A percentile compares a stretch with the other conserved stretches of the same genome.
Conservation (phyloP, 2,888 invertebrate genomes). For the Oithona nana region DNA sequence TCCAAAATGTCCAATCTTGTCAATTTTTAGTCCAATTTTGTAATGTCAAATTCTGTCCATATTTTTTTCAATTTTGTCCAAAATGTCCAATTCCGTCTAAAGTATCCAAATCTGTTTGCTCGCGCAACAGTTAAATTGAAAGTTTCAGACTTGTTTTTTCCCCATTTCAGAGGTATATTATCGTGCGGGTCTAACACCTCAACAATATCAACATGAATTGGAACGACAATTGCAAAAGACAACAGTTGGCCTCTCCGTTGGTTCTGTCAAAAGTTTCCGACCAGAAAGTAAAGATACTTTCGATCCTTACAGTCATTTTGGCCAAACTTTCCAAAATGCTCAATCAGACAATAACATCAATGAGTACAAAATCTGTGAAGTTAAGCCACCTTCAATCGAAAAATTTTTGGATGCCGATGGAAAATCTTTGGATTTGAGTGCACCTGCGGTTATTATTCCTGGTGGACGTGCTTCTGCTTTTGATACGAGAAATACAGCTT, state of each 20-base stretch:
- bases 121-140: too few species aligned
- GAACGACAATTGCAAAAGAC: neutral
- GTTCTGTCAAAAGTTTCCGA: neutral
- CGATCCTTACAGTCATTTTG: conserved; percentile 3
- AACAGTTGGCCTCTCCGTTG: neutral
- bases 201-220: neutral
- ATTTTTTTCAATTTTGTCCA: too few species aligned
- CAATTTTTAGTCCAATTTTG: too few species aligned
- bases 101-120: too few species aligned
- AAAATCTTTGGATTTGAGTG: neutral
- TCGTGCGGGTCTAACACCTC: neutral
- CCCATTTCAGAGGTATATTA: conserved; percentile 1
- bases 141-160: too few species aligned
- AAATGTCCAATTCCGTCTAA: too few species aligned
- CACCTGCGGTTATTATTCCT: neutral
- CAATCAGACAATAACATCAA: conserved; percentile 19
- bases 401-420: conserved; percentile 19
- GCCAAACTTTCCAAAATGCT: neutral
- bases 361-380: conserved; percentile 24
- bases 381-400: conserved; percentile 24
- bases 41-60: too few species aligned
- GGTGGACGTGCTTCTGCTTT: neutral
- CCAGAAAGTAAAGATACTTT: neutral
- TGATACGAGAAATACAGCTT: neutral
- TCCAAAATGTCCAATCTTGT: too few species aligned